phyloP scores from a whole-genome alignment of 2,797 vertebrate genomes.

The Austrolebias charrua region DNA sequence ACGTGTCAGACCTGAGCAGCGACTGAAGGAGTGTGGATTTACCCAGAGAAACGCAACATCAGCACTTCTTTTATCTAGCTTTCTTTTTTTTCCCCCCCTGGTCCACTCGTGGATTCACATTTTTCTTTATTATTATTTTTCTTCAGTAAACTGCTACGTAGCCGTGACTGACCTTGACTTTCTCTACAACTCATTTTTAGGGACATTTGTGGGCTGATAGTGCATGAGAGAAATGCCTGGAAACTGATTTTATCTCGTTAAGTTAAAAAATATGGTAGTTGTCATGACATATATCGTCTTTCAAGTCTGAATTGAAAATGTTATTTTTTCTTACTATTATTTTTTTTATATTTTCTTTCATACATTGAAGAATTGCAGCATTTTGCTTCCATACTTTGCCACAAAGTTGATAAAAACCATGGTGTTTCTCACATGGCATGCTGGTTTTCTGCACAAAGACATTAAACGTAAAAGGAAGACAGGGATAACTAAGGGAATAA shows the following conservation, averaged over 20 bases:
- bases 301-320: no score
- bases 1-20: constrained; percentile 49
- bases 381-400: no score
- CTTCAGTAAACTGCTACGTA: constrained; percentile 20
- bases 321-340: no score
- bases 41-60: constrained; percentile 46
- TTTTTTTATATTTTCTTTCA: no score
- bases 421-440: no score
- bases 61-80: constrained; percentile 41
- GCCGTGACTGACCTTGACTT: constrained; percentile 21
- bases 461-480: constrained; percentile 4
- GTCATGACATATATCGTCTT: no score
- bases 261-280: no score
- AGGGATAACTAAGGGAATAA: constrained; percentile 24
- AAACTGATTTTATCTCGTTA: constrained; percentile 35
- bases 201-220: constrained; percentile 35
- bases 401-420: no score
- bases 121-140: constrained; percentile 30
- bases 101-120: constrained; percentile 24
- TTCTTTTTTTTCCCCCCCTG: constrained; percentile 34
- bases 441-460: neutral
- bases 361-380: no score
- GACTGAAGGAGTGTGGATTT: constrained; percentile 44
- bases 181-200: constrained; percentile 34
- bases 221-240: constrained; percentile 39